A percentile compares a stretch with the other conserved stretches of the same genome.
phyloP scores from a whole-genome alignment of 2,888 invertebrate genomes.

The Invenusta paracnida region DNA sequence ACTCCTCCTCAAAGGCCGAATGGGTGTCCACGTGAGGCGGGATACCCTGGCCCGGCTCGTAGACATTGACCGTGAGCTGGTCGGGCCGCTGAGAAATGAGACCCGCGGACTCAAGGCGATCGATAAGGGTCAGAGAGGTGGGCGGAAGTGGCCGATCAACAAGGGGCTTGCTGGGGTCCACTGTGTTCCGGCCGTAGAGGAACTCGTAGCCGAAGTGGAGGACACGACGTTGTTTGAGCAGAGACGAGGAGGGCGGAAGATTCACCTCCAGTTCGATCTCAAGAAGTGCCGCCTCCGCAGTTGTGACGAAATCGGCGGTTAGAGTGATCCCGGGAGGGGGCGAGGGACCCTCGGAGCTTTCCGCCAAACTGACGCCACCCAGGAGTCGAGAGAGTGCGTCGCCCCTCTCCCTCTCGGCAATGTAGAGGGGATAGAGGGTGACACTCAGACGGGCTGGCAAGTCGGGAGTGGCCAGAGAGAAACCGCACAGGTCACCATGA shows the following conservation, averaged over 20 bases:
- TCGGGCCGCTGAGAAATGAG: conserved; percentile 53
- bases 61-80: conserved; percentile 62
- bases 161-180: conserved; percentile 69
- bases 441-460: neutral
- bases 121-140: conserved; percentile 69
- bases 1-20: conserved; percentile 81
- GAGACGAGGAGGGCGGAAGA: neutral
- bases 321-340: neutral
- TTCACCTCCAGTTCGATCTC: neutral
- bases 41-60: conserved; percentile 66
- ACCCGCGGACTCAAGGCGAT: conserved; percentile 63
- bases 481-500: neutral
- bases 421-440: neutral
- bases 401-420: neutral
- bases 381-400: neutral
- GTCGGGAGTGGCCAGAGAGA: neutral
- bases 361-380: neutral
- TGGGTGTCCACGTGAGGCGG: conserved; percentile 91
- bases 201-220: conserved; percentile 88
- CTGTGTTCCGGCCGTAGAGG: conserved; percentile 77
- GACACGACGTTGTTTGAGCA: conserved; percentile 66
- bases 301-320: neutral
- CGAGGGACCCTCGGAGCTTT: neutral
- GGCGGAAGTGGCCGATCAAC: conserved; percentile 67
- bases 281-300: neutral